A percentile compares a stretch with the other conserved stretches of the same genome.
phyloP scores from a whole-genome alignment of 64 coral and sea anemone genomes.

The Porites australiensis region DNA sequence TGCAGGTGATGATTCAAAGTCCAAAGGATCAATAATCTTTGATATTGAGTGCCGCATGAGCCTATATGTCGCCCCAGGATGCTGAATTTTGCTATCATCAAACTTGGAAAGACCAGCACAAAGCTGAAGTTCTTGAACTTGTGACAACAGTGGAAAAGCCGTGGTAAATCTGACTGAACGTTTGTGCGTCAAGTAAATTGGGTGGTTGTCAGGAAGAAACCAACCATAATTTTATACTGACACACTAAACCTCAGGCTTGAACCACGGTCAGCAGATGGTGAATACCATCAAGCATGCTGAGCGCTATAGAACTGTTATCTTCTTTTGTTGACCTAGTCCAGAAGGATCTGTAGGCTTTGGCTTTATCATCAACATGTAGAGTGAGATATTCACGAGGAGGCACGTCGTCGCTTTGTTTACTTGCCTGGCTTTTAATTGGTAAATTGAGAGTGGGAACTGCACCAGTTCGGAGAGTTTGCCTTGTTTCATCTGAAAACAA shows the following conservation, averaged over 20 bases:
- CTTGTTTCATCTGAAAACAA: constrained; percentile 23
- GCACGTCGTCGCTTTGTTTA: constrained; percentile 3
- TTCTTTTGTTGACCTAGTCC: constrained; percentile 50
- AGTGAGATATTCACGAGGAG: not conserved
- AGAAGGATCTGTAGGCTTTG: not conserved
- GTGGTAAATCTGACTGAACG: constrained; percentile 64
- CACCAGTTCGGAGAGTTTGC: not conserved
- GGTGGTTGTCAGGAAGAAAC: constrained; percentile 69
- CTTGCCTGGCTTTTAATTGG: not conserved
- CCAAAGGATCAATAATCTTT: constrained; percentile 64
- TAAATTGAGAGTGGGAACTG: not conserved
- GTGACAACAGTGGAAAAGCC: constrained; percentile 34
- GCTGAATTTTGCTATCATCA: constrained; percentile 35
- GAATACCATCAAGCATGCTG: constrained; percentile 48
- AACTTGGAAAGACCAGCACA: constrained; percentile 26
- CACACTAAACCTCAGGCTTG: constrained; percentile 66
- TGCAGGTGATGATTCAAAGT: constrained; percentile 64
- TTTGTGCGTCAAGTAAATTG: constrained; percentile 64
- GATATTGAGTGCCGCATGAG: constrained; percentile 49
- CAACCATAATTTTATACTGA: constrained; percentile 66
- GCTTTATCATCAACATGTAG: not conserved
- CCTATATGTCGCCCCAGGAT: constrained; percentile 18
- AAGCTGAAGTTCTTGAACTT: constrained; percentile 40
- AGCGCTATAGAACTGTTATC: constrained; percentile 35
- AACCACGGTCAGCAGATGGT: constrained; percentile 48